Evolutionary conservation across 2,888 invertebrate genomes (phyloP).

Genomic region (Acheta domesticus): DNA sequence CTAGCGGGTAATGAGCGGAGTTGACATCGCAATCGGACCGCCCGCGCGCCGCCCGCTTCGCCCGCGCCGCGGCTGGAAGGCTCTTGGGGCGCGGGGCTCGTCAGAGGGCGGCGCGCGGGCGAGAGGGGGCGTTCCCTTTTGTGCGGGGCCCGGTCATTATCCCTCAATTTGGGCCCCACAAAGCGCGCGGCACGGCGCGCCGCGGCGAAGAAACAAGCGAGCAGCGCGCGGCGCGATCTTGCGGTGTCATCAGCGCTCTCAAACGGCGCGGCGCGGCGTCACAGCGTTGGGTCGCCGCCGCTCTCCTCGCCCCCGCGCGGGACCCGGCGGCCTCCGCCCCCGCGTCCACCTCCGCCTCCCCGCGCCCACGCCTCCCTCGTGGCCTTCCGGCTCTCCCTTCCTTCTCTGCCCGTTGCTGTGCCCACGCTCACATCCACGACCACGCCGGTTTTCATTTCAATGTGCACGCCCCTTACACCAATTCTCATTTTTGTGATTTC

Average conservation of each 20-base stretch:
- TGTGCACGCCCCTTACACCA: no score
- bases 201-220: conserved; percentile 18
- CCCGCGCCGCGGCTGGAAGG: neutral
- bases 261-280: neutral
- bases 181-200: neutral
- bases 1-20: conserved; percentile 19
- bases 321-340: neutral
- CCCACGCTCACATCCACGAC: no score
- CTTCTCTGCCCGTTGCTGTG: no score
- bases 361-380: neutral
- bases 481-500: no score
- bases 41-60: neutral
- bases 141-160: conserved; percentile 25
- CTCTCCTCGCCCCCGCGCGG: neutral
- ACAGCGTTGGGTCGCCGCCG: neutral
- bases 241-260: conserved; percentile 9
- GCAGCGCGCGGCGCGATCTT: conserved; percentile 7
- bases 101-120: neutral
- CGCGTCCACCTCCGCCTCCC: neutral
- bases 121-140: neutral
- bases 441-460: no score
- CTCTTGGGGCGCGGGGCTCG: neutral
- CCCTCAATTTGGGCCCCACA: conserved; percentile 23
- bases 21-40: neutral
- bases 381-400: neutral